Evolutionary conservation across 1,140 invertebrate species (phyloP).

Genomic region (Pseudomyrmex dendroicus): DNA sequence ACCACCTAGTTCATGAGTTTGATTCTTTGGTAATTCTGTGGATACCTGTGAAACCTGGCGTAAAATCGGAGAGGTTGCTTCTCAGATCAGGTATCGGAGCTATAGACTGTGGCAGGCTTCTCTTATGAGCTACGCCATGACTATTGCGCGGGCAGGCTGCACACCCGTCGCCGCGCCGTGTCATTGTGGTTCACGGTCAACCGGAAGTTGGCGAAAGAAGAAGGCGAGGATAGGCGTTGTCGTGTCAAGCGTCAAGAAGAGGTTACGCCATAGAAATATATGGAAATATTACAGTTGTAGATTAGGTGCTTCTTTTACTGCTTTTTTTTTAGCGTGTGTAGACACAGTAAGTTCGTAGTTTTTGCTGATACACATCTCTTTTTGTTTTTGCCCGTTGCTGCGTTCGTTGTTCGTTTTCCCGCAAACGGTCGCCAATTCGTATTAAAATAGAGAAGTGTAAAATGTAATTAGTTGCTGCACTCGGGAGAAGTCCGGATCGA

Average conservation of each 20-base stretch:
- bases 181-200: constrained; percentile 78
- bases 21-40: constrained; percentile 76
- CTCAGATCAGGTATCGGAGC: constrained; percentile 94
- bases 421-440: constrained; percentile 35
- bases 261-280: constrained; percentile 84
- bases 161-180: constrained; percentile 75
- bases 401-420: constrained; percentile 31
- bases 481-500: constrained; percentile 62
- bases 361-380: constrained; percentile 30
- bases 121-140: constrained; percentile 93
- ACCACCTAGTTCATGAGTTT: constrained; percentile 73
- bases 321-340: constrained; percentile 20
- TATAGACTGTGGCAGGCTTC: constrained; percentile 91
- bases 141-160: constrained; percentile 89
- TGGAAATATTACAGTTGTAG: constrained; percentile 81
- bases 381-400: constrained; percentile 48
- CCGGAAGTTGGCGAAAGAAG: constrained; percentile 82
- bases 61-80: constrained; percentile 89
- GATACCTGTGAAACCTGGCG: constrained; percentile 88
- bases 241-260: constrained; percentile 83
- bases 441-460: constrained; percentile 31
- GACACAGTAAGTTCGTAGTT: constrained; percentile 57
- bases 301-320: constrained; percentile 62
- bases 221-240: constrained; percentile 83
- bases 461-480: constrained; percentile 69